Evolutionary conservation across 1,140 invertebrate genomes (phyloP), one percentile per base, ranked within the genome.

Genomic region (Proales similis): DNA sequence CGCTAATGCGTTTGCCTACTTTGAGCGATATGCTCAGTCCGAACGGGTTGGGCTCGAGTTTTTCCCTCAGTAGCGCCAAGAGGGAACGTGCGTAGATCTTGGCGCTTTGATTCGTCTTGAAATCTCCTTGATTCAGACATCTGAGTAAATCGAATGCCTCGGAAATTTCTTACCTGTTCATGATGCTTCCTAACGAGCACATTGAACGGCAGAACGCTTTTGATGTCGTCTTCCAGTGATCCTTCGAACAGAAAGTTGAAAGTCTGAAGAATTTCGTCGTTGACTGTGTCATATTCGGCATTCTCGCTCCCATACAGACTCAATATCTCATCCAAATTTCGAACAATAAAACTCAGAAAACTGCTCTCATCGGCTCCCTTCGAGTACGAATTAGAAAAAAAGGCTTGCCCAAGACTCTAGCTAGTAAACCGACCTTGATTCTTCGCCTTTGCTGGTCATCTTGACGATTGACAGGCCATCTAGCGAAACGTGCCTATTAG

Each of bases 311-410:
- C 14, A 42, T 42, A 57, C 22, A 57, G 20, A 11, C 51, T 57
- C 6, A 57, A 42, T 19, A 57, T 57, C 32, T 57, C 51, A 38
- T 57, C 51, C 24, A 57, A 57, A 42, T 57, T 57, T 57, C 45
- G 39, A 0, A 42, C 45, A 0, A 57, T 24, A 42, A 57, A 57
- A 57, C 45, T 57, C 1, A 57, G 39, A 19, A 57, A 57, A 57
- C 45, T 57, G 20, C 39, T 27, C 32, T 57, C 51, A 30, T 57
- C 51, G 12, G 29, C 45, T 57, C 51, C 51, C 48, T 53, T n/a
- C 12, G 38, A 9, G 27, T 42, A 20, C 39, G 22, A 42, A 4
- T 42, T 3, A 42, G 11, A 42, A 42, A 53, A 53, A 17, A 38
- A 20, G 42, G 5, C 27, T 0, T 36, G 38, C 32, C 3, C 24